Base-by-base conservation (phyloP, 64 coral and sea anemone species). In the Stichodactyla mertensii region DNA sequence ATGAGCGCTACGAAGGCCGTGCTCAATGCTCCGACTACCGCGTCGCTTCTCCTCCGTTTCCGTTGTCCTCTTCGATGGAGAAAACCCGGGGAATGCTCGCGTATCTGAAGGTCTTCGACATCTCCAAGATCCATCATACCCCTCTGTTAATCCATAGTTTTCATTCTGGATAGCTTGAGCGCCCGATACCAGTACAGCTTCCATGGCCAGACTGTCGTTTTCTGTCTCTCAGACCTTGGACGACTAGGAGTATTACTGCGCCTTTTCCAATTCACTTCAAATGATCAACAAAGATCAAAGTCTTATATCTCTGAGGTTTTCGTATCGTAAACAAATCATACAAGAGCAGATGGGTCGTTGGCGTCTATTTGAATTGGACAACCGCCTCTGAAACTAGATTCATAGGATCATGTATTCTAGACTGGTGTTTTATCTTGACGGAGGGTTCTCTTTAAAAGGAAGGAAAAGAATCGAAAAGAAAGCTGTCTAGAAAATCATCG, bases 141-240 rank as follows among this genome's bases (percentile, higher is more conserved):
- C 85, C 55, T 92, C 90, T 1, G 83, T 55, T 16, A 85, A 31
- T 20, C 88, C 88, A 52, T 82, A 86, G 4, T 86, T 86, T 36
- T 92, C 90, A 8, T 78, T 55, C n/a, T 86, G 77, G 26, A 92
- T 87, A 61, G 84, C 90, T 87, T 92, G 90, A 0, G 90, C 78
- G 51, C 90, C 90, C 26, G 90, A 92, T 9, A 92, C 86, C 0
- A 92, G 23, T 56, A 92, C 90, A 16, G 90, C 90, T 24, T 92
- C 90, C 90, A 92, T 92, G 7, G 27, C 54, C 15, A 19, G 4
- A 20, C 12, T 9, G 14, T 16, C 7, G 22, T 23, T 24, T 86
- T 61, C 52, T 20, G 28, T 8, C 51, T 55, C 52, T 64, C 23
- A 51, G 10, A 20, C 11, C 6, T 16, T 18, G 51, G 22, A 52